Conservation (phyloP, 2,113 vertebrate species). For the Periophthalmodon schlosseri region DNA sequence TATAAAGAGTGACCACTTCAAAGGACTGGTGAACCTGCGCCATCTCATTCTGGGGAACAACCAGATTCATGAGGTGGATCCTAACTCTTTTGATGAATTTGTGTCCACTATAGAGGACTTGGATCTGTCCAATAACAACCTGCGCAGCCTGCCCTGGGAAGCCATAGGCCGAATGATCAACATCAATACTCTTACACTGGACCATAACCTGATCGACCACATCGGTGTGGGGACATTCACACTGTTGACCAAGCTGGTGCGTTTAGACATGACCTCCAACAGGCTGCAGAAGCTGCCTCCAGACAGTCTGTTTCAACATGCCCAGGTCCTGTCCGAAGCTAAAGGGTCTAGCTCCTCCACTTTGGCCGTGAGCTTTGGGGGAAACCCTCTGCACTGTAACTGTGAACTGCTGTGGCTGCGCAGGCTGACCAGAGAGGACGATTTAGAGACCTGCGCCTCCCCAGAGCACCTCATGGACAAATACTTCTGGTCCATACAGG, state of each 20-base stretch:
- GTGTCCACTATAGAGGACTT: conserved; percentile 91
- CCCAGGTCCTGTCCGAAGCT: conserved; percentile 78
- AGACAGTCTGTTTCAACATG: conserved; percentile 83
- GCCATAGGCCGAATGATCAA: conserved; percentile 90
- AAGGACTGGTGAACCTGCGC: conserved; percentile 86
- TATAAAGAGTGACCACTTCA: conserved; percentile 85
- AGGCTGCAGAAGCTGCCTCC: conserved; percentile 91
- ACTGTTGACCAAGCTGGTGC: conserved; percentile 86
- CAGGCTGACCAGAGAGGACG: conserved; percentile 83
- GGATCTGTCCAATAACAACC: conserved; percentile 93
- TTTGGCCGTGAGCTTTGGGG: conserved; percentile 87
- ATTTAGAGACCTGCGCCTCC: conserved; percentile 91
- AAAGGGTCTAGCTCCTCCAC: conserved; percentile 79
- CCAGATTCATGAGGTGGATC: conserved; percentile 86
- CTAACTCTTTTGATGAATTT: conserved; percentile 87
- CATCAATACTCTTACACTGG: conserved; percentile 89
- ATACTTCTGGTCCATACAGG: conserved; percentile 92
- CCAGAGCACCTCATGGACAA: conserved; percentile 89
- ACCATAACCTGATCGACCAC: conserved; percentile 93
- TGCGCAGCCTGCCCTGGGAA: conserved; percentile 88
- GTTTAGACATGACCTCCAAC: conserved; percentile 93
- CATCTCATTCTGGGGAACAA: conserved; percentile 95
- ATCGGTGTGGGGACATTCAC: conserved; percentile 88
- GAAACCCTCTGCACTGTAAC: conserved; percentile 93
- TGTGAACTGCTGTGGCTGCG: conserved; percentile 93